These are phyloP conservation scores for Troilus luridus DNA, from an alignment of 2,888 invertebrate species.

Conservation along the genomic window DNA sequence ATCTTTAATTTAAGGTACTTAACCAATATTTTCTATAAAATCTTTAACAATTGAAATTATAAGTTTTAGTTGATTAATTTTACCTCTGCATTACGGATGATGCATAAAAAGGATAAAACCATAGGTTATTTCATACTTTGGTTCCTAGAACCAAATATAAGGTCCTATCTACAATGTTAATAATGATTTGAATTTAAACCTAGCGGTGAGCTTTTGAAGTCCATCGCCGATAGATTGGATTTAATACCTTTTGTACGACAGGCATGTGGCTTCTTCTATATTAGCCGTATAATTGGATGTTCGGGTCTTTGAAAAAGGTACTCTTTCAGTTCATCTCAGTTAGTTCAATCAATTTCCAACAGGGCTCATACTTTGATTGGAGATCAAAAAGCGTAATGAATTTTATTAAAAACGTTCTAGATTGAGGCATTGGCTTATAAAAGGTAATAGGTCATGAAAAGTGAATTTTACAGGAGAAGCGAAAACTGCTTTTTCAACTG, in stretches of 20 bases:
- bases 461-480: too few species aligned
- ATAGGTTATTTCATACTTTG: not conserved
- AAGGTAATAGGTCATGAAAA: too few species aligned
- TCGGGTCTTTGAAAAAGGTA: not conserved
- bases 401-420: too few species aligned
- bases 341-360: not conserved
- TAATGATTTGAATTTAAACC: not conserved
- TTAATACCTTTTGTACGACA: not conserved
- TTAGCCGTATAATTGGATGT: not conserved
- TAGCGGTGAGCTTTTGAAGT: not conserved
- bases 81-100: not conserved
- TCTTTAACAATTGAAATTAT: too few species aligned
- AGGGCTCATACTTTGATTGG: not conserved
- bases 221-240: not conserved
- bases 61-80: too few species aligned
- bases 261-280: not conserved
- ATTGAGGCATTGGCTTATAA: too few species aligned
- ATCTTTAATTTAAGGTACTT: too few species aligned
- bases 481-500: too few species aligned
- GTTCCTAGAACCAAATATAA: not conserved
- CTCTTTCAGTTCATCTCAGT: not conserved
- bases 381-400: too few species aligned
- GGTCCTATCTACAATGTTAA: not conserved
- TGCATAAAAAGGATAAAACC: not conserved
- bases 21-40: too few species aligned